phyloP scores from a whole-genome alignment of 2,113 vertebrate species.

The Clupea harengus region DNA sequence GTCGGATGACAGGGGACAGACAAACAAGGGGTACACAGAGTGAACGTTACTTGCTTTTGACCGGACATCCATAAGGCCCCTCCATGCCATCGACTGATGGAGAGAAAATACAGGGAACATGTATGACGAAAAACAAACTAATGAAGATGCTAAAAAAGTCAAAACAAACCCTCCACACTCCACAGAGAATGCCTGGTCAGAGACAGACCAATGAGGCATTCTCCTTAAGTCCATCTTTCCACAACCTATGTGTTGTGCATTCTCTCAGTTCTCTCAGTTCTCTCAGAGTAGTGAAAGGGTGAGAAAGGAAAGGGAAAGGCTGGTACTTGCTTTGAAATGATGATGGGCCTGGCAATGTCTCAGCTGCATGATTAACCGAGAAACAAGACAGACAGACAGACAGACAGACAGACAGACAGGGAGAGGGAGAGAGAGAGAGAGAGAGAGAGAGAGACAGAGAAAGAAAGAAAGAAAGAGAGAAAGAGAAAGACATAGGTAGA shows the following conservation, averaged over 20 bases:
- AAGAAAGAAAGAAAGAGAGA: neutral
- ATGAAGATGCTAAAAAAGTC: neutral
- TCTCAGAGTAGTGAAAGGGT: neutral
- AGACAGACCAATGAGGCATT: no score
- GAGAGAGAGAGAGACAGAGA: neutral
- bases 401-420: neutral
- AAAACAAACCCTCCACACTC: no score
- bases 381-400: neutral
- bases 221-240: no score
- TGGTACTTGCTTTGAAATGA: constrained; percentile 40
- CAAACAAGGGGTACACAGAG: neutral
- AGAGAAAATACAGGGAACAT: constrained; percentile 2
- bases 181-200: no score
- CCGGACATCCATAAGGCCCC: constrained; percentile 55
- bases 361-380: constrained; percentile 17
- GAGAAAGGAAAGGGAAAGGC: neutral
- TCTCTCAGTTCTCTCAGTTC: neutral
- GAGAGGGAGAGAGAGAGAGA: neutral
- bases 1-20: neutral
- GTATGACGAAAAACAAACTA: neutral
- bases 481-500: neutral
- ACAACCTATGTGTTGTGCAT: neutral
- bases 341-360: constrained; percentile 39
- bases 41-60: constrained; percentile 69
- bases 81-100: constrained; percentile 59